Percentiles rank a stretch among this genome's conserved stretches.
Conservation (phyloP, 1,140 invertebrate species). For the Bombyx mandarina region DNA sequence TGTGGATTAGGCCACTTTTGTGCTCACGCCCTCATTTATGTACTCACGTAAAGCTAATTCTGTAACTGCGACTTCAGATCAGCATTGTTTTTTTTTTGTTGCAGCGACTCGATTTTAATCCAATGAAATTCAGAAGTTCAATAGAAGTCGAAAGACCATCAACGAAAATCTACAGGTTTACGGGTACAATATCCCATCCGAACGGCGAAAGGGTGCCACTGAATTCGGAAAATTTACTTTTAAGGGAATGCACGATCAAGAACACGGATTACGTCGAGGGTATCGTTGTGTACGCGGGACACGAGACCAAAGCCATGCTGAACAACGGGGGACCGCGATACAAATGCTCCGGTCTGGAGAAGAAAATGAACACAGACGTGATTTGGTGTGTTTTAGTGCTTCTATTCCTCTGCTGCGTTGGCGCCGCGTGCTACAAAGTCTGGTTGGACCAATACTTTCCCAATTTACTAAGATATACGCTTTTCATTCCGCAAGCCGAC, state of each 20-base stretch:
- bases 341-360: slow-evolving; percentile 93
- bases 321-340: slow-evolving; percentile 97
- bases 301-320: slow-evolving; percentile 98
- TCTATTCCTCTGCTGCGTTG: slow-evolving; percentile 90
- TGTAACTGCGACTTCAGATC: too few relatives aligned
- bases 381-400: slow-evolving; percentile 97
- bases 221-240: slow-evolving; percentile 92
- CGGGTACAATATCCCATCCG: slow-evolving; percentile 89
- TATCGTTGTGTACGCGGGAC: slow-evolving; percentile 96
- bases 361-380: slow-evolving; percentile 95
- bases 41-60: too few relatives aligned
- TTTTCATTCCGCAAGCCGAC: slow-evolving; percentile 74
- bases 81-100: slow-evolving; percentile 22
- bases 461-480: slow-evolving; percentile 58
- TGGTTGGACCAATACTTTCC: slow-evolving; percentile 76
- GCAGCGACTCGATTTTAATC: slow-evolving; percentile 80
- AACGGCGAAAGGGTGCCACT: slow-evolving; percentile 86
- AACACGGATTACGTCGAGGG: slow-evolving; percentile 93
- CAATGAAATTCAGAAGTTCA: slow-evolving; percentile 84
- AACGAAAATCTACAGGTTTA: slow-evolving; percentile 96
- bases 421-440: slow-evolving; percentile 89
- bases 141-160: slow-evolving; percentile 95
- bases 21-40: too few relatives aligned
- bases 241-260: slow-evolving; percentile 94
- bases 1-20: too few relatives aligned